A percentile compares a stretch with the other conserved stretches of the same genome.
These are phyloP conservation scores for Apamea monoglypha DNA, from an alignment of 2,888 invertebrate genomes.

Conservation along the genomic window DNA sequence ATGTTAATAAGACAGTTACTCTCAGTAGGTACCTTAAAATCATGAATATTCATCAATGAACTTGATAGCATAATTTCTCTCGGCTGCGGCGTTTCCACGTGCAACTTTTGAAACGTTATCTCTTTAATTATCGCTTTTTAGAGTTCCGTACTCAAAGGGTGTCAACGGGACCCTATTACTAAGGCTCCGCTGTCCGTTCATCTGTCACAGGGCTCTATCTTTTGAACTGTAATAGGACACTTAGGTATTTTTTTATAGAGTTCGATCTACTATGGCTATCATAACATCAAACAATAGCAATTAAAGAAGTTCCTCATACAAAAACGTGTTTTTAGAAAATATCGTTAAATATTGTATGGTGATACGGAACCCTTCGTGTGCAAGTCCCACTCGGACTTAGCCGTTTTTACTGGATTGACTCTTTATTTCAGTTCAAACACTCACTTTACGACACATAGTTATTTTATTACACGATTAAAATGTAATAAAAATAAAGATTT, in stretches of 20 bases:
- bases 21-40: constrained; percentile 3
- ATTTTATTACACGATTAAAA: constrained; percentile 60
- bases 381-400: neutral
- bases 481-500: constrained; percentile 62
- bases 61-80: constrained; percentile 54
- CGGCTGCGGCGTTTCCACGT: constrained; percentile 39
- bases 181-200: neutral
- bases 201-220: neutral
- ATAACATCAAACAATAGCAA: neutral
- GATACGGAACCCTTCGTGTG: neutral
- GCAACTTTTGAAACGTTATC: constrained; percentile 59
- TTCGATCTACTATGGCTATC: neutral
- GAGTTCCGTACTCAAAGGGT: neutral
- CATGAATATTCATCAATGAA: constrained; percentile 65
- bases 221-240: neutral
- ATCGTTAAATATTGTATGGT: neutral
- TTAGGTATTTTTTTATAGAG: neutral
- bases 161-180: neutral
- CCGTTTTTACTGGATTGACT: constrained; percentile 50
- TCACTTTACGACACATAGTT: constrained; percentile 50
- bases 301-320: neutral
- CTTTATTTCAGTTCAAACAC: constrained; percentile 58
- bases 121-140: constrained; percentile 62
- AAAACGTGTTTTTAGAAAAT: neutral
- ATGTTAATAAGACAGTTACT: constrained; percentile 39